Conservation (phyloP, 2,113 vertebrate genomes). For the Spea multiplicata region DNA sequence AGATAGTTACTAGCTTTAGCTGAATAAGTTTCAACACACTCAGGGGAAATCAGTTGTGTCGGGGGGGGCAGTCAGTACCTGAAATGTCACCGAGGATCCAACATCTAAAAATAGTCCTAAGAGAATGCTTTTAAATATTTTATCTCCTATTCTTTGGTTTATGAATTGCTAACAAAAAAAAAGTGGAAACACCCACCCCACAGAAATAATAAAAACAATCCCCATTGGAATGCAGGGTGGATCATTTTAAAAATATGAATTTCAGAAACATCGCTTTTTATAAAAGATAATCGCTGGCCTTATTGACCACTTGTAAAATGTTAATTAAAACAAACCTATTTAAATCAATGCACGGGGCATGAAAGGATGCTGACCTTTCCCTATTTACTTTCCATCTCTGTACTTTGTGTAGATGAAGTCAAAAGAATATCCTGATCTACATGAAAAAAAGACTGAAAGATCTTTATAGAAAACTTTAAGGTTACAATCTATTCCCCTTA, state of each 20-base stretch:
- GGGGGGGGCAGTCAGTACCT: neutral
- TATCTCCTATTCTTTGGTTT: neutral
- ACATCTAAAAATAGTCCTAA: constrained; percentile 1
- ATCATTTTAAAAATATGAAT: no score
- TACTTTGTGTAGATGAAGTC: no score
- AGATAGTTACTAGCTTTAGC: neutral
- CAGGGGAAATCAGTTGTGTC: constrained; percentile 24
- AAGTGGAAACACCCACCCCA: neutral
- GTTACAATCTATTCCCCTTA: no score
- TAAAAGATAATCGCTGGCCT: neutral
- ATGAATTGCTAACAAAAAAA: neutral
- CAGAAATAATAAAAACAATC: no score
- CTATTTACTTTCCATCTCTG: no score
- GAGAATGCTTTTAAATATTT: constrained; percentile 20
- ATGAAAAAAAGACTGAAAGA: no score
- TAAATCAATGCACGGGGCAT: neutral
- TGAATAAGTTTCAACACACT: neutral
- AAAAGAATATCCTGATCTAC: no score
- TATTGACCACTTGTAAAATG: neutral
- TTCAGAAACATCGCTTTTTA: no score
- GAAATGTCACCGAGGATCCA: constrained; percentile 21
- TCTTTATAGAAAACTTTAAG: no score
- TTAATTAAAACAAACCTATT: neutral
- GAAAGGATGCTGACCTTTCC: no score
- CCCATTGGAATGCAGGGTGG: no score